A percentile compares a stretch with the other conserved stretches of the same genome.
phyloP scores from a whole-genome alignment of 2,888 invertebrate genomes.

The Nematopogon swammerdamellus region DNA sequence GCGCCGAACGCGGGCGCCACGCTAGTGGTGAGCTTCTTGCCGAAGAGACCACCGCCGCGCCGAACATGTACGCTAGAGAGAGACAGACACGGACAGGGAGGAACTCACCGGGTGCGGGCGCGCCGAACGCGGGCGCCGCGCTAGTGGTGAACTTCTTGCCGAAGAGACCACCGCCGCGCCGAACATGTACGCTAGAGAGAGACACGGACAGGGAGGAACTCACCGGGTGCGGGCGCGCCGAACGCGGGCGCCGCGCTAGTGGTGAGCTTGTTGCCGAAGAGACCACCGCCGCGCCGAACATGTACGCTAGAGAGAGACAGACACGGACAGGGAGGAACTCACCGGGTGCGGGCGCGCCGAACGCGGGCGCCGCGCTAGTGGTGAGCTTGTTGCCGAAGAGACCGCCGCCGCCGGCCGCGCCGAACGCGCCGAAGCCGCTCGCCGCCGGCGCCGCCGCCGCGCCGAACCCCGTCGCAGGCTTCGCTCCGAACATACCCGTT shows the following conservation, averaged over 20 bases:
- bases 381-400: slow-evolving; percentile 33
- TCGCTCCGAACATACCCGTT: slow-evolving; percentile 32
- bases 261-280: slow-evolving; percentile 32
- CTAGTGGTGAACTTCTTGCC: too few relatives aligned
- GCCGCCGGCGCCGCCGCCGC: slow-evolving; percentile 28
- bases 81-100: too few relatives aligned
- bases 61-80: too few relatives aligned
- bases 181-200: too few relatives aligned
- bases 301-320: slow-evolving; percentile 2
- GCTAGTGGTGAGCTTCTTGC: too few relatives aligned
- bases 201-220: slow-evolving; percentile 8
- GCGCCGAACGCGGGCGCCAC: too few relatives aligned
- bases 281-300: slow-evolving; percentile 26
- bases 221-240: slow-evolving; percentile 33
- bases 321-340: slow-evolving; percentile 8
- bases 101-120: too few relatives aligned
- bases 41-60: too few relatives aligned
- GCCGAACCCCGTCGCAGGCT: slow-evolving; percentile 31
- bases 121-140: too few relatives aligned
- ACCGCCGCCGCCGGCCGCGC: slow-evolving; percentile 19
- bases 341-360: slow-evolving; percentile 38
- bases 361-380: slow-evolving; percentile 36
- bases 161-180: too few relatives aligned
- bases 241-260: slow-evolving; percentile 41
- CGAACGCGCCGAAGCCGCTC: slow-evolving; percentile 37